These are phyloP conservation scores for Aleiodes alternator DNA, from an alignment of 2,888 invertebrate genomes.

Conservation along the genomic window DNA sequence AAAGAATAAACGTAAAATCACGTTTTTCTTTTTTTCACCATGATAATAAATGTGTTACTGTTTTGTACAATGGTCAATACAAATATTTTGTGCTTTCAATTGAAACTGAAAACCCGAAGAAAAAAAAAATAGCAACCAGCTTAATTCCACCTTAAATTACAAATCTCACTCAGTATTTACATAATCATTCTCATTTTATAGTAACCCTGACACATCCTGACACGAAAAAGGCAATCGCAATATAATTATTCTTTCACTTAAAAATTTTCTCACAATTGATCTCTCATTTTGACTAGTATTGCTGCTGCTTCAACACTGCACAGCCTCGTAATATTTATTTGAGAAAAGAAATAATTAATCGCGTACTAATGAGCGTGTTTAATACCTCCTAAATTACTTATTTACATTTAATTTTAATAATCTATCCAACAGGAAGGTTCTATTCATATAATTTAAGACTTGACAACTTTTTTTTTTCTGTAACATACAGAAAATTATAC, in stretches of 20 bases:
- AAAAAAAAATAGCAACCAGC: not conserved
- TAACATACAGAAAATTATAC: not conserved
- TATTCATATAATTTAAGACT: not conserved
- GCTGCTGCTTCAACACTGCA: not conserved
- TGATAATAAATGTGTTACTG: not conserved
- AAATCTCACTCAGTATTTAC: constrained; percentile 23
- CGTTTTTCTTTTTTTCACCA: constrained; percentile 30
- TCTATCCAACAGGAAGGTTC: constrained; percentile 5
- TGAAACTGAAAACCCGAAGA: not conserved
- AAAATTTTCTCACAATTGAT: not conserved
- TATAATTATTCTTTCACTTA: not conserved
- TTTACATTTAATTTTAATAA: not conserved
- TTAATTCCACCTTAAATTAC: not conserved
- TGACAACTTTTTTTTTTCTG: not conserved
- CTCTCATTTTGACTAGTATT: constrained; percentile 25
- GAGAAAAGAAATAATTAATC: not conserved
- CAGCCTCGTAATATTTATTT: not conserved
- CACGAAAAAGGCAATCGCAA: not conserved
- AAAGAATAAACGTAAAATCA: constrained; percentile 4
- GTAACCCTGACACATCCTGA: constrained; percentile 9
- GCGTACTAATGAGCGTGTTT: not conserved
- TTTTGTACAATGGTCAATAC: constrained; percentile 16
- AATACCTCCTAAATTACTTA: not conserved
- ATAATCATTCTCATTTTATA: not conserved
- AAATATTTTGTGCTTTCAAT: constrained; percentile 17